Evolutionary conservation across 2,888 invertebrate genomes (phyloP).

Genomic region (Mycalesis mineus): DNA sequence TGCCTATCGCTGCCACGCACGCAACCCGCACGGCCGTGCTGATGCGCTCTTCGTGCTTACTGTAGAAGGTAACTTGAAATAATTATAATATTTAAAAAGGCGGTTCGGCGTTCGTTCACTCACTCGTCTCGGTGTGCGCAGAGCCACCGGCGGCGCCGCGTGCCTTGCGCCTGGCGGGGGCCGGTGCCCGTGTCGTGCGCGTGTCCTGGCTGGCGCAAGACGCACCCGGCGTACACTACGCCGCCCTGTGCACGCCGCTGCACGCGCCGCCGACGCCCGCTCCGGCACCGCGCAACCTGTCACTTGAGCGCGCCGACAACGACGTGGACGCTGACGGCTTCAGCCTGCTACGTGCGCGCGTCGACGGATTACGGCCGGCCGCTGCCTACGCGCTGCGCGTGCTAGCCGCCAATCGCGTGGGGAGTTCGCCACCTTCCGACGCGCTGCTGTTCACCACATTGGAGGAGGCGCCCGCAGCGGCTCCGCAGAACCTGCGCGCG

Average conservation of each 20-base stretch:
- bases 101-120: no score
- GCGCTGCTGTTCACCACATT: slow-evolving; percentile 82
- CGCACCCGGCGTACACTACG: slow-evolving; percentile 31
- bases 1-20: slow-evolving; percentile 83
- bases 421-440: slow-evolving; percentile 83
- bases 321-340: background rate
- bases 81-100: no score
- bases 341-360: slow-evolving; percentile 12
- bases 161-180: slow-evolving; percentile 77
- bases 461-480: slow-evolving; percentile 85
- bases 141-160: slow-evolving; percentile 87
- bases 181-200: slow-evolving; percentile 78
- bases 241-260: slow-evolving; percentile 45
- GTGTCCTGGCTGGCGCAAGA: slow-evolving; percentile 71
- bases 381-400: slow-evolving; percentile 83
- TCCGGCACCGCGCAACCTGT: slow-evolving; percentile 43
- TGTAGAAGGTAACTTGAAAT: slow-evolving; percentile 74
- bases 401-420: slow-evolving; percentile 83
- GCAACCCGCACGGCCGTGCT: slow-evolving; percentile 82
- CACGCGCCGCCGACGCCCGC: slow-evolving; percentile 40
- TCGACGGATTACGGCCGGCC: slow-evolving; percentile 81
- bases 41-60: slow-evolving; percentile 81
- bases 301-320: slow-evolving; percentile 35
- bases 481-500: slow-evolving; percentile 82
- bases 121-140: no score